These are phyloP conservation scores for Drosophila leontia DNA, from an alignment of 1,140 invertebrate genomes.

Conservation along the genomic window DNA sequence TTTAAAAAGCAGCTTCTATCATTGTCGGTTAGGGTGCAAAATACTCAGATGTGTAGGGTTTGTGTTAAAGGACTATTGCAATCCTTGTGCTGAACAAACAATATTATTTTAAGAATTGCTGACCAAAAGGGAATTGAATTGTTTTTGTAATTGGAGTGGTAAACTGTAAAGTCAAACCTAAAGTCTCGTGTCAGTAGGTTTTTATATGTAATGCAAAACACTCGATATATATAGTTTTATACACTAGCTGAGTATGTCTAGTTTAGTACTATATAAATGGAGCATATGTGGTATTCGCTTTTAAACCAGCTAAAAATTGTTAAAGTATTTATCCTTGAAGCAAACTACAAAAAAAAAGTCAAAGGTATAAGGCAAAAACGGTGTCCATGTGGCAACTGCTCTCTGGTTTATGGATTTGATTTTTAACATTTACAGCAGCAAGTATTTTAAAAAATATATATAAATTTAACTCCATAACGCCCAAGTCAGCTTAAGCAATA, in stretches of 20 bases:
- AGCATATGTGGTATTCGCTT: constrained; percentile 72
- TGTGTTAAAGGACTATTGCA: constrained; percentile 35
- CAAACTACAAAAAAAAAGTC: constrained; percentile 9
- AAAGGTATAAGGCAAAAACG: constrained; percentile 18
- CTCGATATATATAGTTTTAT: constrained; percentile 60
- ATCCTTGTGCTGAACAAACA: constrained; percentile 45
- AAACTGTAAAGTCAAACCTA: constrained; percentile 5
- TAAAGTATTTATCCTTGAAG: constrained; percentile 46
- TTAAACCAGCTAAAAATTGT: constrained; percentile 67
- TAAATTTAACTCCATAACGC: constrained; percentile 13
- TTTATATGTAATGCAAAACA: constrained; percentile 38
- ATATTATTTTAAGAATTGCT: constrained; percentile 42
- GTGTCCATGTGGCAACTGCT: constrained; percentile 62
- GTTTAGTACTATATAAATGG: constrained; percentile 35
- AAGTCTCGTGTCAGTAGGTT: constrained; percentile 56
- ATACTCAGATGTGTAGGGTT: constrained; percentile 60
- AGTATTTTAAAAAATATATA: constrained; percentile 15
- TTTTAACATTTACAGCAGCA: constrained; percentile 12
- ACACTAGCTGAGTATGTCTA: constrained; percentile 38
- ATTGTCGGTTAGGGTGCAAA: constrained; percentile 37
- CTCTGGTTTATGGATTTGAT: constrained; percentile 19
- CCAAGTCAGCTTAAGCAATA: constrained; percentile 35
- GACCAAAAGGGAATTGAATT: constrained; percentile 56
- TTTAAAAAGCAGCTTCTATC: constrained; percentile 10
- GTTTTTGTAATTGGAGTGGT: constrained; percentile 20